Percentiles rank a stretch among this genome's conserved stretches.
Evolutionary conservation across 1,140 invertebrate species (phyloP).

Genomic region (Psilanteris sp.): DNA sequence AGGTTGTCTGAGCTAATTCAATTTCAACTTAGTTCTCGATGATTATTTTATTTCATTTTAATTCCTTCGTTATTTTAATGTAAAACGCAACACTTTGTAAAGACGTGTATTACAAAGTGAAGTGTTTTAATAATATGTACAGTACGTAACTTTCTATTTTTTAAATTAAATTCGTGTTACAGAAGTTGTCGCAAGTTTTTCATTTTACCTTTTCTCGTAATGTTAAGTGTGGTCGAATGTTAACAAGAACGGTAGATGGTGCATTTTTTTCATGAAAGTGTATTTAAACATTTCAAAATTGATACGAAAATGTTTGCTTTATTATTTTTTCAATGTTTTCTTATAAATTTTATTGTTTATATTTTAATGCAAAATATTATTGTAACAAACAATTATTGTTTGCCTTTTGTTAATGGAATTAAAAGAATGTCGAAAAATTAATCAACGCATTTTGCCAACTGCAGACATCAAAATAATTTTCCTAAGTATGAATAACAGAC

Average conservation of each 20-base stretch:
- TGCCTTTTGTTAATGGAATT: neutral
- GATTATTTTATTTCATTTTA: neutral
- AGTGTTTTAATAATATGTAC: constrained; percentile 4
- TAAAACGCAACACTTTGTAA: constrained; percentile 26
- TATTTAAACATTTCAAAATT: too few species aligned
- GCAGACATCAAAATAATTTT: constrained; percentile 8
- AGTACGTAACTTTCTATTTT: constrained; percentile 15
- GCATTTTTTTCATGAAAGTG: neutral
- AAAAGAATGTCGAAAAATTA: neutral
- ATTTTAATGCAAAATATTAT: too few species aligned
- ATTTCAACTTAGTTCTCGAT: neutral
- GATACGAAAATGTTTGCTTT: too few species aligned
- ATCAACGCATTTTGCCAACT: neutral
- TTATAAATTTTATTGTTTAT: too few species aligned
- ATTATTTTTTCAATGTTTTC: too few species aligned
- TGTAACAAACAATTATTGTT: too few species aligned
- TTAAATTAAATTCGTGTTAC: constrained; percentile 17
- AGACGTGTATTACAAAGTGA: constrained; percentile 11
- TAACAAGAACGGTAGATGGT: neutral
- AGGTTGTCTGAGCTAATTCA: neutral
- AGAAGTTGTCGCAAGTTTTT: constrained; percentile 9
- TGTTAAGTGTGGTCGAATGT: neutral
- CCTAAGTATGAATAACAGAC: constrained; percentile 12
- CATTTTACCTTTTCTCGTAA: constrained; percentile 20
- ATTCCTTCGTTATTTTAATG: constrained; percentile 1